Conservation (phyloP, 2,888 invertebrate genomes). For the Tetheella fluctuosa region DNA sequence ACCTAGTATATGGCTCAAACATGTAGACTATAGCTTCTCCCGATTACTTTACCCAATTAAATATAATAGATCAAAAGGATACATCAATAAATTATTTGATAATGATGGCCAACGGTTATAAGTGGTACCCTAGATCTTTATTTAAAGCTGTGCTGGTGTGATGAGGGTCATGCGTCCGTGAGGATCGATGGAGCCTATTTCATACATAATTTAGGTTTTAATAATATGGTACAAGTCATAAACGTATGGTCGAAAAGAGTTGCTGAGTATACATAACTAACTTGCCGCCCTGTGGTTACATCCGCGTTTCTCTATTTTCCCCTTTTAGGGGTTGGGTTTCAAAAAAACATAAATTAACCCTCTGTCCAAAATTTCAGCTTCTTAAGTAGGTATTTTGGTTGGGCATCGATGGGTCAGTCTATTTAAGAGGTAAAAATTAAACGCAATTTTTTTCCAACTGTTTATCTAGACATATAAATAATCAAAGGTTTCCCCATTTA, state of each 20-base stretch:
- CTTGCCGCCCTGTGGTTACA: too few relatives aligned
- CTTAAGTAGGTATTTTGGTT: too few relatives aligned
- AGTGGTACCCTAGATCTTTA: background rate
- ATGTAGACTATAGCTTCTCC: background rate
- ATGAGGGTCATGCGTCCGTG: background rate
- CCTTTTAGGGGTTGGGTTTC: too few relatives aligned
- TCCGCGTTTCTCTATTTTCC: too few relatives aligned
- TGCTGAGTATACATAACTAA: too few relatives aligned
- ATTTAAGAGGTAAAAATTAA: too few relatives aligned
- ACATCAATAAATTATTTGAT: background rate
- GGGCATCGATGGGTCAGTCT: too few relatives aligned
- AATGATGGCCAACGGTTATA: background rate
- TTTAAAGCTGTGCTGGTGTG: background rate
- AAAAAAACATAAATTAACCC: too few relatives aligned
- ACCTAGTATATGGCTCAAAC: background rate
- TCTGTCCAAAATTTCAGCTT: too few relatives aligned
- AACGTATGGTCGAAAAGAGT: background rate
- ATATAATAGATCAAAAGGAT: background rate
- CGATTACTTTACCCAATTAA: background rate
- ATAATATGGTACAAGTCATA: constrained; percentile 1
- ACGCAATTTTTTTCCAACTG: too few relatives aligned
- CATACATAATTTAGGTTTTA: background rate
- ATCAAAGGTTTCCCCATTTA: too few relatives aligned
- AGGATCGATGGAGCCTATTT: constrained; percentile 4
- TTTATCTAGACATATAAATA: too few relatives aligned